Base-by-base conservation (phyloP, 2,113 vertebrate species). In the Otolemur garnettii region DNA sequence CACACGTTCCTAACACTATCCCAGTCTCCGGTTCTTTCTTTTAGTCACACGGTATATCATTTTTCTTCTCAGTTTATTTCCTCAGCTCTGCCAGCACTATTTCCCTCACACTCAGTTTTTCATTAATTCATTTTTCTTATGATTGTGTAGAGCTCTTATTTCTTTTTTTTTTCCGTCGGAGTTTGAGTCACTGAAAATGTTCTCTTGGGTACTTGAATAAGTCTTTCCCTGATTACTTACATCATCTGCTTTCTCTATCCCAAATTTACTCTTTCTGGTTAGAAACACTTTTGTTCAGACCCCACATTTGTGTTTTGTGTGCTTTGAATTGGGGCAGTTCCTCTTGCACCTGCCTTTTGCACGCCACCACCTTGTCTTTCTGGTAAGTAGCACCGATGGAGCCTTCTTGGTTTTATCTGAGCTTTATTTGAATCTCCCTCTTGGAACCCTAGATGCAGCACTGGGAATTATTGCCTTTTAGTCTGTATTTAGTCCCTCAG, bases 71-170 rank as follows among this genome's bases (percentile, higher is more conserved):
- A 68, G 81, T 38, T 66, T 38, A 75, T 72, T 87, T 93, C 74
- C 30, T 94, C 53, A n/a, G 55, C 68, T 84, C 55, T 71, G 24
- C 35, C 28, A 66, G 33, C 19, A 81, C 19, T 21, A 26, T 50
- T 90, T 96, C 82, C 50, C 69, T 81, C 57, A 83, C 53, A 88
- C 28, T 75, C 21, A 95, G 28, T 64, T 96, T 75, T 74, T 80
- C 66, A 64, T 88, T 74, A 38, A 92, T 78, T 84, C 10, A 60
- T 81, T 85, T 69, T 97, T 66, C 62, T 75, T 35, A 66, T 12
- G 13, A 75, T 96, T 90, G 94, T 90, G 87, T 12, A 60, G 66
- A 85, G 42, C 50, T 33, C 38, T 4, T 60, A 13, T 85, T 55
- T 87, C 38, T 64, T 94, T 87, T 85, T 85, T 50, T 59, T 28